Base-by-base conservation (phyloP, 2,888 invertebrate genomes). In the Hermaeophaga mercurialis region DNA sequence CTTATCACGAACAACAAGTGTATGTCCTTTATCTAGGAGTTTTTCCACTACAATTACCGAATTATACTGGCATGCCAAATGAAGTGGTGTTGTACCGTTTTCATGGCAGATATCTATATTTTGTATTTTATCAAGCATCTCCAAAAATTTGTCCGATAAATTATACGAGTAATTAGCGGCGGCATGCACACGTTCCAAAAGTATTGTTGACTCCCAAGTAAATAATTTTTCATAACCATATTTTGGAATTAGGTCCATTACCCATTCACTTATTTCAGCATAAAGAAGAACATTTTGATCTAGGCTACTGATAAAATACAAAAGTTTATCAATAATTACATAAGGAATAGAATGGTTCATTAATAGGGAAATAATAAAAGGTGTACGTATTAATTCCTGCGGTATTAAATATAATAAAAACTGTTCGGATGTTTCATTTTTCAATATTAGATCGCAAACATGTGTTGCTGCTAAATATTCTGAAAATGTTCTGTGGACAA, bases 401-500 rank as follows among this genome's bases (percentile, higher is more conserved):
- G 11, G 12, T 22, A 41, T 12, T 18, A 39, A 39, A 39, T 24
- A 52, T 6, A 24, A 5, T 1, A 39, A 41, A 2, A 39, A 38
- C 5, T 50, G 19, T 17, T 3, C 5, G 1, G 43, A 41, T 15
- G 31, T 15, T n/a, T 12, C 15, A 12, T 15, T 22, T 18, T 24
- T 5, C 9, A 19, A 17, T 28, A 54, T n/a, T n/a, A 45, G 17
- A 17, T 22, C 26, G 17, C 26, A 36, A 3, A 54, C n/a, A 36
- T 38, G 11, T 9, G 24, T 24, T 2, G 54, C 38, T 7, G 28
- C 36, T 14, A 54, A 54, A 45, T 54, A 54, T 24, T 54, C 54
- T 9, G 47, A 39, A 15, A 47, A 48, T 12, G 54, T 54, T 39
- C 28, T 31, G 43, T 54, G 54, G 14, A 47, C 11, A 11, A 54